Conservation (phyloP, 1,140 invertebrate species). For the Melipona quadrifasciata region DNA sequence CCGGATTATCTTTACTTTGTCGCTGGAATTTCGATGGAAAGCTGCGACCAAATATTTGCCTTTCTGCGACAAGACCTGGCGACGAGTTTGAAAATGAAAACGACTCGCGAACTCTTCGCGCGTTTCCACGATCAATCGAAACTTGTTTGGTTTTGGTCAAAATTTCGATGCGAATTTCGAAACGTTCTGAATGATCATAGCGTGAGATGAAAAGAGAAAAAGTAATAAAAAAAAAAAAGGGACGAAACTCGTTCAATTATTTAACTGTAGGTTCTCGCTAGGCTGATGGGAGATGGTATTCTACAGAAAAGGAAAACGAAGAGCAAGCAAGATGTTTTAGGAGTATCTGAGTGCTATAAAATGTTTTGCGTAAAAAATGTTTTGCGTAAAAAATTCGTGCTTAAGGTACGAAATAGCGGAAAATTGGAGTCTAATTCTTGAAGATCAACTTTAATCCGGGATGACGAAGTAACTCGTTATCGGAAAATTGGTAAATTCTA, state of each 20-base stretch:
- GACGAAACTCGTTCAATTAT: neutral
- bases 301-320: neutral
- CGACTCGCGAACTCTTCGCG: neutral
- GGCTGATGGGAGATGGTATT: neutral
- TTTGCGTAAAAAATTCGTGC: too few species aligned
- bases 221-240: neutral
- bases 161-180: neutral
- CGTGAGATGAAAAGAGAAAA: too few species aligned
- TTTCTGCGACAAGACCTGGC: neutral
- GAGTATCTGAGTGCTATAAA: neutral
- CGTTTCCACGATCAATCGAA: neutral
- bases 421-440: neutral
- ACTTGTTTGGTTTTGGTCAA: neutral
- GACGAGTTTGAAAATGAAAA: neutral
- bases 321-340: neutral
- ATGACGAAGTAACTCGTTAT: too few species aligned
- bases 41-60: slow-evolving; percentile 27
- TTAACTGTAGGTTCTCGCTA: neutral
- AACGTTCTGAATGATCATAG: neutral
- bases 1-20: neutral
- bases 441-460: neutral
- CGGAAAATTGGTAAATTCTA: too few species aligned
- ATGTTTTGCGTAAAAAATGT: slow-evolving; percentile 22
- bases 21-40: neutral
- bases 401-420: neutral